Evolutionary conservation across 2,888 invertebrate species (phyloP).

Genomic region (Pachliopta kotzebuea): DNA sequence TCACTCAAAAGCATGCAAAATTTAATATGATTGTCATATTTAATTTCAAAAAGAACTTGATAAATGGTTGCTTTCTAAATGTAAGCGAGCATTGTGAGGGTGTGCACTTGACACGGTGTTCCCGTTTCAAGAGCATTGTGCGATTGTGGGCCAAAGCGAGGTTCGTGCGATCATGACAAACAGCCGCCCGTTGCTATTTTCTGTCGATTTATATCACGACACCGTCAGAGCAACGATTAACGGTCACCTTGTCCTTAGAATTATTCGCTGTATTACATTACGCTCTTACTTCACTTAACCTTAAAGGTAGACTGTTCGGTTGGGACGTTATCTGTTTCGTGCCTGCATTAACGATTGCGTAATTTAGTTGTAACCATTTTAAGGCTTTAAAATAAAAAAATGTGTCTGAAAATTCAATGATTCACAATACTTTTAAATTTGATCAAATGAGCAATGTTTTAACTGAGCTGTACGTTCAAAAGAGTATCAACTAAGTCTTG

Average conservation of each 20-base stretch:
- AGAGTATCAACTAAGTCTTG: no score
- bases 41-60: no score
- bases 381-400: no score
- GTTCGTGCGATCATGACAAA: conserved; percentile 14
- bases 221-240: conserved; percentile 12
- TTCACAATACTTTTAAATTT: no score
- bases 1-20: no score
- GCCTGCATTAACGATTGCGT: conserved; percentile 2
- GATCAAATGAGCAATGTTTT: no score
- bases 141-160: conserved; percentile 25
- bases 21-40: no score
- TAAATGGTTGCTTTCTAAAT: no score
- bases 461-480: no score
- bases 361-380: background rate
- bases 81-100: background rate
- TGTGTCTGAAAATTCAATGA: no score
- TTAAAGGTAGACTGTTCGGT: background rate
- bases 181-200: conserved; percentile 11
- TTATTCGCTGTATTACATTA: conserved; percentile 9
- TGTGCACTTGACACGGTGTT: conserved; percentile 36
- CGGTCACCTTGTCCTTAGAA: conserved; percentile 24
- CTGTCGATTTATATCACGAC: conserved; percentile 13
- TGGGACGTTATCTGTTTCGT: background rate
- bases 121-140: conserved; percentile 31
- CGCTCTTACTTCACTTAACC: conserved; percentile 16